Percentiles rank a stretch among this genome's conserved stretches.
phyloP scores from a whole-genome alignment of 2,113 vertebrate species.

The Polypterus senegalus region DNA sequence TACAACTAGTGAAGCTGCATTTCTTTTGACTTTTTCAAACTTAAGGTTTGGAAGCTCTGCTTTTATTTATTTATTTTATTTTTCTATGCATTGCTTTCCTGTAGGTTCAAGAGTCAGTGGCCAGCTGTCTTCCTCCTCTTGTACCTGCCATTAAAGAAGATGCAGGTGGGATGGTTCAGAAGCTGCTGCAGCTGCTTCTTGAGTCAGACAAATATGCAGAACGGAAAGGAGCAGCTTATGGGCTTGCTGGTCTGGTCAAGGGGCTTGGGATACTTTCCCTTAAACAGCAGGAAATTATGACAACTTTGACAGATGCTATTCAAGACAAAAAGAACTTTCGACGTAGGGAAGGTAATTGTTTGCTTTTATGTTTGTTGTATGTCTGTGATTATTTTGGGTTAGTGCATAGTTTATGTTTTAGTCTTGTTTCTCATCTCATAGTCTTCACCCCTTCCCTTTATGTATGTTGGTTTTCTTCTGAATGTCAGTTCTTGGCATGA shows the following conservation, averaged over 20 bases:
- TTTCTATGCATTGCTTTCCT: not conserved
- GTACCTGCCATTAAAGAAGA: constrained; percentile 95
- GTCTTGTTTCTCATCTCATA: too few species aligned
- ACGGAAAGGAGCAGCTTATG: constrained; percentile 85
- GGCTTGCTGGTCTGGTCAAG: constrained; percentile 88
- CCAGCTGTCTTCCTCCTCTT: constrained; percentile 82
- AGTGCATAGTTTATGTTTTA: too few species aligned
- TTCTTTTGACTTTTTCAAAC: too few species aligned
- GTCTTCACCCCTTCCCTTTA: too few species aligned
- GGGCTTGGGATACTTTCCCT: constrained; percentile 91
- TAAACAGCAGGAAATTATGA: constrained; percentile 97
- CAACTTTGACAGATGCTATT: constrained; percentile 83
- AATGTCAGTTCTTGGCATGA: too few species aligned
- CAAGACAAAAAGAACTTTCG: constrained; percentile 98
- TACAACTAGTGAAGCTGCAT: too few species aligned
- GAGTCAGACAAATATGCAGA: constrained; percentile 95
- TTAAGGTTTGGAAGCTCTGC: too few species aligned
- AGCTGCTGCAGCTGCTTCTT: constrained; percentile 82
- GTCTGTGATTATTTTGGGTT: not conserved
- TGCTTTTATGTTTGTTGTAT: not conserved
- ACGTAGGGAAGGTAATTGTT: constrained; percentile 70
- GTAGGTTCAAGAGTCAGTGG: constrained; percentile 93
- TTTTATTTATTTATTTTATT: not conserved
- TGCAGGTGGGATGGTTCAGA: constrained; percentile 82
- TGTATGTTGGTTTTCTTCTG: too few species aligned